These are phyloP conservation scores for Resseliella maxima DNA, from an alignment of 2,888 invertebrate genomes.

Conservation along the genomic window DNA sequence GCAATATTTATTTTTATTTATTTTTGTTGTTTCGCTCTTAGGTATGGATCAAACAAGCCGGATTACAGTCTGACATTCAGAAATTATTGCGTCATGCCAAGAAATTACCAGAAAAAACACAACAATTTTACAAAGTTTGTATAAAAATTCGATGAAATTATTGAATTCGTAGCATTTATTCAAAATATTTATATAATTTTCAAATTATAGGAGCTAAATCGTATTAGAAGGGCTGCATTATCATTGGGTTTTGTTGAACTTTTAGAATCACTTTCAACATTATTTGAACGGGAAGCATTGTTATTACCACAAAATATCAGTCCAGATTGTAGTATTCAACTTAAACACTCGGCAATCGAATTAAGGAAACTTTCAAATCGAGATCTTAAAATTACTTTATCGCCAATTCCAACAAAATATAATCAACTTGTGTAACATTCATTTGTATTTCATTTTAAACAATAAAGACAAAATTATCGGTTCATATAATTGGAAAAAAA, in stretches of 20 bases:
- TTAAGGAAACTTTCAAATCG: conserved; percentile 77
- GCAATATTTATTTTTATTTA: no score
- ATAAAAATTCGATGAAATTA: neutral
- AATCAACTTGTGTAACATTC: conserved; percentile 55
- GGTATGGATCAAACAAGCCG: conserved; percentile 93
- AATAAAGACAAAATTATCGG: neutral
- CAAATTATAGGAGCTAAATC: conserved; percentile 81
- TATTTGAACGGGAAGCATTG: conserved; percentile 90
- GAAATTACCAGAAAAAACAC: conserved; percentile 95
- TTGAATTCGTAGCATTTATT: neutral
- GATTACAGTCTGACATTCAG: conserved; percentile 92
- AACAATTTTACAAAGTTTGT: conserved; percentile 91
- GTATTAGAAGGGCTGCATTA: conserved; percentile 88
- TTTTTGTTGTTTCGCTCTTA: no score
- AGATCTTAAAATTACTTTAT: conserved; percentile 66
- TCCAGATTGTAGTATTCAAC: conserved; percentile 88
- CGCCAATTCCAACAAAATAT: conserved; percentile 63
- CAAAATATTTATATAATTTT: neutral
- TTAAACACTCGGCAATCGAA: conserved; percentile 87
- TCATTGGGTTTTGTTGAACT: conserved; percentile 92
- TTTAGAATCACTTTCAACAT: conserved; percentile 83
- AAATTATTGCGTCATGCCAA: conserved; percentile 93
- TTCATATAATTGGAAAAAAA: neutral
- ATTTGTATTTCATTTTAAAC: no score
- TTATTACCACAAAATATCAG: conserved; percentile 81